Evolutionary conservation across 2,113 vertebrate species (phyloP).

Genomic region (Panthera uncia): DNA sequence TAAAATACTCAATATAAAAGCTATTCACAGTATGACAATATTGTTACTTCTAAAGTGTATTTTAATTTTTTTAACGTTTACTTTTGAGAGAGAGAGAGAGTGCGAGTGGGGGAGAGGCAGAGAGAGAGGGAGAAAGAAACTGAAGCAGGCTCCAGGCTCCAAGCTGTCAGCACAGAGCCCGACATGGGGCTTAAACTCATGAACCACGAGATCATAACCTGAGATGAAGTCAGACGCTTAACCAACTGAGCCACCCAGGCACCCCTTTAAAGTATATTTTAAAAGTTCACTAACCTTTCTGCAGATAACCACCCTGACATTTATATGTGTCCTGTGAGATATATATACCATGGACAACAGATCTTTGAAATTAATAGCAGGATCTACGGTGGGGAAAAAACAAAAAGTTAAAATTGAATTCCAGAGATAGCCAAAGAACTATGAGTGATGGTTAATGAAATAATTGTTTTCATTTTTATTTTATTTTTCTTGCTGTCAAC

Average conservation of each 20-base stretch:
- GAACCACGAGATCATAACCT: too few relatives aligned
- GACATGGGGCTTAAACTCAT: too few relatives aligned
- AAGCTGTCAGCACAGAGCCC: too few relatives aligned
- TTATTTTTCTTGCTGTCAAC: background rate
- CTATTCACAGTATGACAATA: background rate
- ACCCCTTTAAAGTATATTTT: background rate
- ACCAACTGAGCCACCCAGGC: too few relatives aligned
- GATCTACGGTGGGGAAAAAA: constrained; percentile 85
- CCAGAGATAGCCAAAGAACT: background rate
- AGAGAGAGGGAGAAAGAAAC: too few relatives aligned
- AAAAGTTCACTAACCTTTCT: constrained; percentile 91
- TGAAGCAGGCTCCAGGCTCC: too few relatives aligned
- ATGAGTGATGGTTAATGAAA: background rate
- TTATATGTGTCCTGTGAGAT: constrained; percentile 89
- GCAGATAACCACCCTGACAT: constrained; percentile 92
- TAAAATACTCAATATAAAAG: background rate
- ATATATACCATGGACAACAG: constrained; percentile 94
- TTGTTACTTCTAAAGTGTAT: background rate
- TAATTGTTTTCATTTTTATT: constrained; percentile 49
- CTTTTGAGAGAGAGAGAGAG: too few relatives aligned
- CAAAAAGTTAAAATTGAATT: constrained; percentile 58
- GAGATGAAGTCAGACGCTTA: too few relatives aligned
- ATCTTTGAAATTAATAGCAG: constrained; percentile 94
- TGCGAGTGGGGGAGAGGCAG: too few relatives aligned
- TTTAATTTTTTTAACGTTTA: background rate